Conservation (phyloP, 2,888 invertebrate genomes). For the Aspidiotus destructor region DNA sequence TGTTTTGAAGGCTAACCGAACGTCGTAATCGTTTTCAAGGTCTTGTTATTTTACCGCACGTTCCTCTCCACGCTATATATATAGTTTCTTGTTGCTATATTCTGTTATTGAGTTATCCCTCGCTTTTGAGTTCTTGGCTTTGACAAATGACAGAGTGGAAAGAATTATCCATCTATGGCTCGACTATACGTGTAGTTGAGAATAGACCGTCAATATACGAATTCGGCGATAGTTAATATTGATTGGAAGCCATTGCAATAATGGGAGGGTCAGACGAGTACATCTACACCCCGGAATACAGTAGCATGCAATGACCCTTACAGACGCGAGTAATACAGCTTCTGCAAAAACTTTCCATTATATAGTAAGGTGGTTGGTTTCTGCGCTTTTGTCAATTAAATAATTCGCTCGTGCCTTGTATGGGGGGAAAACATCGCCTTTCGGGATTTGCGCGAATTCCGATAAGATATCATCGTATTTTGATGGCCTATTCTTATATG, state of each 20-base stretch:
- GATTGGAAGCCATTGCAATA: slow-evolving; percentile 34
- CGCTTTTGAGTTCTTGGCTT: slow-evolving; percentile 6
- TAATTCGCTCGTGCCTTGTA: too few relatives aligned
- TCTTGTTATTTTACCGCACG: neutral
- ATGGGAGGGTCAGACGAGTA: slow-evolving; percentile 32
- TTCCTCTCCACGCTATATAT: neutral
- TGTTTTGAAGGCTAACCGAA: neutral
- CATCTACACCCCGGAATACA: slow-evolving; percentile 30
- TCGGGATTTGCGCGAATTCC: too few relatives aligned
- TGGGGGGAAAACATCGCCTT: too few relatives aligned
- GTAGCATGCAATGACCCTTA: slow-evolving; percentile 21
- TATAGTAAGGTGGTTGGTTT: slow-evolving; percentile 6
- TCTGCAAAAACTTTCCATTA: slow-evolving; percentile 26
- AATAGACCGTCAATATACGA: slow-evolving; percentile 23
- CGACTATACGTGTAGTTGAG: slow-evolving; percentile 5
- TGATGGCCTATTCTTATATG: too few relatives aligned
- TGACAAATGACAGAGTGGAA: slow-evolving; percentile 29
- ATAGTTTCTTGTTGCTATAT: neutral
- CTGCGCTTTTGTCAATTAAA: too few relatives aligned
- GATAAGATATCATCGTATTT: too few relatives aligned
- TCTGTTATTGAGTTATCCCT: slow-evolving; percentile 11
- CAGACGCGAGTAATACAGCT: slow-evolving; percentile 20
- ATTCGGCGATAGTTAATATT: slow-evolving; percentile 29
- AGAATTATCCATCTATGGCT: slow-evolving; percentile 20
- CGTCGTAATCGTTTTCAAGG: neutral